phyloP scores from a whole-genome alignment of 2,797 vertebrate species.

The Anabas testudineus region DNA sequence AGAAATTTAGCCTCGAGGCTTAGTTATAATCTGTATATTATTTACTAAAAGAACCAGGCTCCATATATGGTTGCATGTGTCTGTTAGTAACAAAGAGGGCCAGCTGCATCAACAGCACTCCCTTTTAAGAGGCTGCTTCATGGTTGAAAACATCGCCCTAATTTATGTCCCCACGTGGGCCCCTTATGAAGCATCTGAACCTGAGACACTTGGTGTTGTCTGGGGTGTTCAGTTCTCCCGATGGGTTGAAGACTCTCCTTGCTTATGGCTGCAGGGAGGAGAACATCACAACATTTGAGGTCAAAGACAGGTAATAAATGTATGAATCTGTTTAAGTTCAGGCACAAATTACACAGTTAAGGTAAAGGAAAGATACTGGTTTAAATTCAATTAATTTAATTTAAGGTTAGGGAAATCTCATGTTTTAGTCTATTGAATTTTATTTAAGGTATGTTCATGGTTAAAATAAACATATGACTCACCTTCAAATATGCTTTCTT shows the following conservation, averaged over 20 bases:
- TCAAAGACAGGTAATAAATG: constrained; percentile 42
- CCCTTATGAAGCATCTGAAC: constrained; percentile 74
- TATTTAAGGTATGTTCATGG: background rate
- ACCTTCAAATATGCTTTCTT: background rate
- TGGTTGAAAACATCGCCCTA: constrained; percentile 73
- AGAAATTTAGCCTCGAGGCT: constrained; percentile 9
- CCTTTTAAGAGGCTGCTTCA: constrained; percentile 75
- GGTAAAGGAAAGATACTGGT: background rate
- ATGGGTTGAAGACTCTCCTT: constrained; percentile 60
- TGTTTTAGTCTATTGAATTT: background rate
- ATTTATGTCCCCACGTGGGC: constrained; percentile 76
- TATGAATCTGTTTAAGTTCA: background rate
- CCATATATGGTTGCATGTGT: constrained; percentile 66
- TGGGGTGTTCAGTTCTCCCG: constrained; percentile 46
- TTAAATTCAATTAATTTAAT: background rate
- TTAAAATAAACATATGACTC: background rate
- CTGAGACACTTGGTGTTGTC: constrained; percentile 62
- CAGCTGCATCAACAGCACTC: constrained; percentile 71
- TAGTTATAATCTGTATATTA: constrained; percentile 31
- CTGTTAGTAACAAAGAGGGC: constrained; percentile 66
- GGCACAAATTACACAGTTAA: background rate
- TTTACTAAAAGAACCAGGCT: constrained; percentile 33
- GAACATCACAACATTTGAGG: constrained; percentile 42
- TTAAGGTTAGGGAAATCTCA: background rate
- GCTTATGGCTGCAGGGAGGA: constrained; percentile 45